Evolutionary conservation across 2,888 invertebrate species (phyloP).

Genomic region (Amphimallon solstitiale): DNA sequence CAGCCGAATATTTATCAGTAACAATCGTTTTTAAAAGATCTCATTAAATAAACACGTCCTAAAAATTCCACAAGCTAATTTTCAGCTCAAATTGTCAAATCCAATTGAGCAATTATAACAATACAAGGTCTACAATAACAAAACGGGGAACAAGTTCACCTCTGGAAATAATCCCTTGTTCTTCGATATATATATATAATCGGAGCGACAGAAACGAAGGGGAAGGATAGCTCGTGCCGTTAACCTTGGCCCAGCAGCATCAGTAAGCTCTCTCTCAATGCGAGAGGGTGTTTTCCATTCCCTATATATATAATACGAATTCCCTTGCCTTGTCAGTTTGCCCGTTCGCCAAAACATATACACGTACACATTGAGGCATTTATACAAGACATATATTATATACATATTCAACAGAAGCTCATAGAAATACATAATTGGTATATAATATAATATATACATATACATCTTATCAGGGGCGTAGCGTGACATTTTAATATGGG

Average conservation of each 20-base stretch:
- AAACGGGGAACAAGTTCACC: constrained; percentile 19
- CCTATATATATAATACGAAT: too few species aligned
- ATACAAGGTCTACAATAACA: background rate
- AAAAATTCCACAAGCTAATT: too few species aligned
- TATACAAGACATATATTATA: background rate
- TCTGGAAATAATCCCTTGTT: constrained; percentile 36
- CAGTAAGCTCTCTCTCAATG: constrained; percentile 36
- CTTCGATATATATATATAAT: constrained; percentile 1
- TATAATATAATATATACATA: too few species aligned
- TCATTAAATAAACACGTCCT: too few species aligned
- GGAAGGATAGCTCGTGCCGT: constrained; percentile 49
- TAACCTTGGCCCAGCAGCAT: constrained; percentile 53
- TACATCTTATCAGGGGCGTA: too few species aligned
- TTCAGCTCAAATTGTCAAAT: too few species aligned
- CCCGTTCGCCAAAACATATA: constrained; percentile 12
- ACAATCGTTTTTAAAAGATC: too few species aligned
- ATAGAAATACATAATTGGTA: too few species aligned
- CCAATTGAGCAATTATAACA: too few species aligned
- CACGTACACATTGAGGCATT: constrained; percentile 15
- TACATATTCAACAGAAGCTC: too few species aligned
- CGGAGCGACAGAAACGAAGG: constrained; percentile 10
- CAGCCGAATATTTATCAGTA: too few species aligned
- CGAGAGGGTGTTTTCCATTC: constrained; percentile 41
- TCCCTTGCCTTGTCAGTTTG: constrained; percentile 43
- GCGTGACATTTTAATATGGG: too few species aligned